Evolutionary conservation across 2,888 invertebrate species (phyloP), one percentile per base, ranked within the genome.

Genomic region (Limulus polyphemus): DNA sequence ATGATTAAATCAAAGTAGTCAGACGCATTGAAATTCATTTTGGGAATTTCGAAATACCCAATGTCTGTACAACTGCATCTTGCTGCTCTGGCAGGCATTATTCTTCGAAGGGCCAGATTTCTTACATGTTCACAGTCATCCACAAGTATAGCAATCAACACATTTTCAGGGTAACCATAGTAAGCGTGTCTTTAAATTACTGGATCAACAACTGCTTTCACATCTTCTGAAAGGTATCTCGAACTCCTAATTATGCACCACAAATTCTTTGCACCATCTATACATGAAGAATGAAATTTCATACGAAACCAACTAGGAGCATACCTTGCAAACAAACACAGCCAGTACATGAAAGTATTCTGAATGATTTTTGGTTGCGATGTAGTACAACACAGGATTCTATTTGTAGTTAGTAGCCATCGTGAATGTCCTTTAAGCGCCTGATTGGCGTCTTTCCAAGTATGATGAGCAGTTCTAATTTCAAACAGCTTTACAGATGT

Each of bases 151-250:
- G 59, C 48, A 17, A 67, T 52, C 58, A 69, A 50, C 11, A 64
- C 47, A 54, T 67, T 68, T 58, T 67, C 62, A 49, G 64, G 59
- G 52, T 68, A 65, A 11, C 61, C 59, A 58, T 63, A 68, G 50
- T 48, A 65, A 4, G 55, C 60, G 57, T 68, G 65, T 51, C 61
- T 60, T 60, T 69, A 55, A 52, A 69, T 68, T n/a, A 63, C 57
- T 48, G 63, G 60, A 55, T 61, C 56, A 52, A 50, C 61, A 55
- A 60, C 56, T 46, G 17, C 57, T 55, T 51, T 56, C 13, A 56
- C 32, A 12, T 56, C 54, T 14, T 49, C 47, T 17, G 48, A 54
- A 55, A 55, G 49, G 54, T 62, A 62, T 14, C 56, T 32, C 47
- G 59, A 59, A 14, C 49, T 47, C 46, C 51, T 51, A 49, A 55